Percentiles rank a stretch among this genome's conserved stretches.
Conservation (phyloP, 2,888 invertebrate species). For the Andrena marginata region DNA sequence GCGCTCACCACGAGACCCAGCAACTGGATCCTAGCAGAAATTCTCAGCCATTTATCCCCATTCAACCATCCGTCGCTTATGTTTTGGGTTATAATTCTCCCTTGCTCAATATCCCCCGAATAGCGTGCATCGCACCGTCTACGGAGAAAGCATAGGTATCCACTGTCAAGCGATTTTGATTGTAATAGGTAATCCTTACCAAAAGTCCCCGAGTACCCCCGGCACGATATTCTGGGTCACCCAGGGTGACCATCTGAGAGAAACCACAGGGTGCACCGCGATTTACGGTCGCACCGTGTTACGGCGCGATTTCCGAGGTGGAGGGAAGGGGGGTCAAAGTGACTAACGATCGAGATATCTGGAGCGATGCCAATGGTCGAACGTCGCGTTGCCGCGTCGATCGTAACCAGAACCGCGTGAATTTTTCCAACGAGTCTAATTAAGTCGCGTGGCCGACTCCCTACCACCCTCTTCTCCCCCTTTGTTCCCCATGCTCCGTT, state of each 20-base stretch:
- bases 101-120: not conserved
- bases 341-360: conserved; percentile 53
- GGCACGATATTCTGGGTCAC: not conserved
- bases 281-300: not conserved
- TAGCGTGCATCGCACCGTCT: too few species aligned
- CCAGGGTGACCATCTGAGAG: not conserved
- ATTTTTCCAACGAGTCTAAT: conserved; percentile 69
- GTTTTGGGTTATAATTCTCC: conserved; percentile 9
- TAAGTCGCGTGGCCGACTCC: conserved; percentile 53
- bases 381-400: not conserved
- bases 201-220: too few species aligned
- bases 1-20: conserved; percentile 1
- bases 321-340: conserved; percentile 20
- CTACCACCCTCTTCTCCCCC: not conserved
- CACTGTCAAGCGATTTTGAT: too few species aligned
- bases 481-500: conserved; percentile 30
- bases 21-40: conserved; percentile 43
- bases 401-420: conserved; percentile 43
- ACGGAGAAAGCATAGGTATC: too few species aligned
- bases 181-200: too few species aligned
- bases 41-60: conserved; percentile 51
- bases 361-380: conserved; percentile 50
- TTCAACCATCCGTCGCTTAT: conserved; percentile 32
- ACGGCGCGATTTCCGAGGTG: not conserved
- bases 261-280: not conserved